These are phyloP conservation scores for Scolopax rusticola DNA, from an alignment of 2,797 vertebrate genomes.

Conservation along the genomic window DNA sequence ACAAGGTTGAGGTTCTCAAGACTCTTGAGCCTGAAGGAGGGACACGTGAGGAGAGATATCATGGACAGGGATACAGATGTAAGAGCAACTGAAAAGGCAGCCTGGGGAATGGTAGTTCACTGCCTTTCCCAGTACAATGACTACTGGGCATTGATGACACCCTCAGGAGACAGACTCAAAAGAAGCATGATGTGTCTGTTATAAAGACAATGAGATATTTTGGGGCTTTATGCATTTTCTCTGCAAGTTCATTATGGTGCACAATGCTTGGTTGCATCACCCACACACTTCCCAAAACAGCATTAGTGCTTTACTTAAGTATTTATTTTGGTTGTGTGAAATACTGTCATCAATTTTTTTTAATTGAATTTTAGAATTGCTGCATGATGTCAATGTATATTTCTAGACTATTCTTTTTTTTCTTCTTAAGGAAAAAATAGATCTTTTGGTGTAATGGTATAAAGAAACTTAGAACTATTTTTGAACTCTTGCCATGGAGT, in stretches of 20 bases:
- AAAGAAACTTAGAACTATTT: background rate
- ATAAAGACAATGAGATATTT: background rate
- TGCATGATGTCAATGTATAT: constrained; percentile 9
- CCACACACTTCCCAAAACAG: constrained; percentile 57
- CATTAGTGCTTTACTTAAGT: constrained; percentile 30
- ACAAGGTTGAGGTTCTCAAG: background rate
- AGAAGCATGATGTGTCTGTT: background rate
- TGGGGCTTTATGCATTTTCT: background rate
- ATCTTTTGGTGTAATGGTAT: background rate
- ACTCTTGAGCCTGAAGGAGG: background rate
- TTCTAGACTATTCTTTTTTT: constrained; percentile 27
- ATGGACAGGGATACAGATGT: background rate
- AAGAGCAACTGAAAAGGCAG: background rate
- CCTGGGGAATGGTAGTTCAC: background rate
- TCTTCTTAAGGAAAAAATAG: background rate
- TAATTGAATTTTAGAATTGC: constrained; percentile 17
- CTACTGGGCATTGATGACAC: background rate
- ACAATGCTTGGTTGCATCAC: constrained; percentile 25
- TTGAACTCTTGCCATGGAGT: background rate
- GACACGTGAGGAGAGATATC: background rate
- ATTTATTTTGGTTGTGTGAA: constrained; percentile 55
- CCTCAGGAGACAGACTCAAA: background rate
- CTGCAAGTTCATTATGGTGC: background rate
- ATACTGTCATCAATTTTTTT: constrained; percentile 25
- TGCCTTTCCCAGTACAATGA: background rate